A percentile compares a stretch with the other conserved stretches of the same genome.
Evolutionary conservation across 92 coral and sea anemone genomes (phyloP).

Genomic region (Metridium senile): DNA sequence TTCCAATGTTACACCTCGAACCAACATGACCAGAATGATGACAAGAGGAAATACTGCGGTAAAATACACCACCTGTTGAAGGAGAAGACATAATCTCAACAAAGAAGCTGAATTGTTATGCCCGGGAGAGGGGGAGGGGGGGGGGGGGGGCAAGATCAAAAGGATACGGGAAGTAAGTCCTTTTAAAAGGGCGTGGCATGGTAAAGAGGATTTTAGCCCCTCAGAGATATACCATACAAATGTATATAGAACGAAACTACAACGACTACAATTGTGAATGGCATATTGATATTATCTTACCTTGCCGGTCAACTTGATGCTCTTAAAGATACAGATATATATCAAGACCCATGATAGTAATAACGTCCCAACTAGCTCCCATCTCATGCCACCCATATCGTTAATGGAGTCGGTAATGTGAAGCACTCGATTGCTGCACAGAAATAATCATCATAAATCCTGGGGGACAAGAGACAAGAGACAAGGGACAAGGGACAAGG

Average conservation of each 20-base stretch:
- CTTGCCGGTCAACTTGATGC: conserved; percentile 77
- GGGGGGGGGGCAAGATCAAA: too few relatives aligned
- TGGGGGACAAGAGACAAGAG: too few relatives aligned
- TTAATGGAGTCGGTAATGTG: conserved; percentile 70
- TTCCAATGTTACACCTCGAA: conserved; percentile 68
- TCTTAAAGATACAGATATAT: conserved; percentile 71
- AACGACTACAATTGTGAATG: too few relatives aligned
- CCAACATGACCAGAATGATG: conserved; percentile 54
- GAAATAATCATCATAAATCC: too few relatives aligned
- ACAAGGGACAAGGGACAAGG: too few relatives aligned
- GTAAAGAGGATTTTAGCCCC: too few relatives aligned
- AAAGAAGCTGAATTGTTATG: not conserved
- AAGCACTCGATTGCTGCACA: conserved; percentile 55
- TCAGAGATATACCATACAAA: too few relatives aligned
- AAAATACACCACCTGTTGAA: conserved; percentile 61
- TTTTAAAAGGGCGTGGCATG: too few relatives aligned
- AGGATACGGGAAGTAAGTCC: too few relatives aligned
- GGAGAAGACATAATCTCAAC: not conserved
- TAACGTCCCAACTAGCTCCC: conserved; percentile 75
- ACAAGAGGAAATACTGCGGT: conserved; percentile 71
- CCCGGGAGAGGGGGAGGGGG: too few relatives aligned
- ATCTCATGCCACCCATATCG: conserved; percentile 69
- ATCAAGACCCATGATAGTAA: conserved; percentile 74
- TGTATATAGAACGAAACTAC: too few relatives aligned
- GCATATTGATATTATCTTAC: conserved; percentile 22